Conservation (phyloP, 1,140 invertebrate species). For the Batillaria attramentaria region DNA sequence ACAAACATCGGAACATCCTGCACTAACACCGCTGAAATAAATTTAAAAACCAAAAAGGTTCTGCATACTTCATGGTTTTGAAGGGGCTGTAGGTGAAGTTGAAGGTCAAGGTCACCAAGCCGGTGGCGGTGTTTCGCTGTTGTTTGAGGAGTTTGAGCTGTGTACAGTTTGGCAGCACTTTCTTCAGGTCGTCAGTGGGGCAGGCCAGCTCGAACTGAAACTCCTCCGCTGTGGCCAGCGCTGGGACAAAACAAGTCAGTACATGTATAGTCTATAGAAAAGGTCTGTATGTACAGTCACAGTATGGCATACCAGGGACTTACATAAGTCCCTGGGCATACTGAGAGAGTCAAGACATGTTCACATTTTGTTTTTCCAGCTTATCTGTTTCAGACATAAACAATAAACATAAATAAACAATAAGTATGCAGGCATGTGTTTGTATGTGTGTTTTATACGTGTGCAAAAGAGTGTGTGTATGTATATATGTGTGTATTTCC, state of each 20-base stretch:
- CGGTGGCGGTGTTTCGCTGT: constrained; percentile 60
- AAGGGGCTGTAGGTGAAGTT: constrained; percentile 66
- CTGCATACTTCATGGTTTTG: constrained; percentile 68
- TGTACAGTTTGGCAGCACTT: constrained; percentile 57
- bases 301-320: too few relatives aligned
- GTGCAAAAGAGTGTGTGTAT: background rate
- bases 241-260: constrained; percentile 56
- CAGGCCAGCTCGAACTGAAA: constrained; percentile 63
- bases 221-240: constrained; percentile 62
- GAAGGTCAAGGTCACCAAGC: constrained; percentile 68
- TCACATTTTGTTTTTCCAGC: background rate
- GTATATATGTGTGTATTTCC: background rate
- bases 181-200: constrained; percentile 49
- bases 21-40: too few relatives aligned
- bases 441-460: background rate
- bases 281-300: too few relatives aligned
- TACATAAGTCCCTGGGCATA: too few relatives aligned
- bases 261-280: too few relatives aligned
- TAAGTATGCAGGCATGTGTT: background rate
- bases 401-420: too few relatives aligned
- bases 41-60: too few relatives aligned
- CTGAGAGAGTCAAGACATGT: too few relatives aligned
- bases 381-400: too few relatives aligned
- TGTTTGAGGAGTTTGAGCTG: constrained; percentile 60
- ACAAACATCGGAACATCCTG: too few relatives aligned